Base-by-base conservation (phyloP, 2,113 vertebrate species). In the Camelus bactrianus region DNA sequence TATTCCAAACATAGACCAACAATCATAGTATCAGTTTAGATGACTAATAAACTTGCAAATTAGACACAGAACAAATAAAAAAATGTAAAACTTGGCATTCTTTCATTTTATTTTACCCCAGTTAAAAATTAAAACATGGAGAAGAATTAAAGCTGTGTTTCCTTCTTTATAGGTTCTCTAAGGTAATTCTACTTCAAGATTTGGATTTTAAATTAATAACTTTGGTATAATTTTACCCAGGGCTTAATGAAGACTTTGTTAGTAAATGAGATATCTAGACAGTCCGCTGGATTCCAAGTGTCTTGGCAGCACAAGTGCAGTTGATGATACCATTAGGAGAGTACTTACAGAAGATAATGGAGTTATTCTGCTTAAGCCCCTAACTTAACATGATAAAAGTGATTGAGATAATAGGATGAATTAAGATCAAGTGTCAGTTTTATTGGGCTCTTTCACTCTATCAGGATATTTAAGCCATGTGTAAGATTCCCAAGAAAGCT, bases 361-460 rank as follows among this genome's bases (percentile, higher is more conserved):
- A 93, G 20, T 76, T 89, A 80, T 84, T 96, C 92, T 80, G 35
- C 46, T 65, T 96, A 97, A 93, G 76, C 30, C 32, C 42, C 64
- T 92, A 86, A 93, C 32, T 92, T 86, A 90, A 87, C 32, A 93
- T 50, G 26, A 96, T 30, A 88, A 95, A 91, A 91, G 50, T 87
- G 65, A 54, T 0, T 92, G 69, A 95, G 56, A 60, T 72, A 95
- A 84, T 26, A 86, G 50, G 76, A 90, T 80, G 48, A 95, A 91
- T 96, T 91, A 94, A 91, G 62, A 96, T 89, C 79, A 89, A 92
- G 16, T 42, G 65, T 64, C 86, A 93, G 26, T 83, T 95, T 96
- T 81, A 91, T 77, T 76, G 48, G 24, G 32, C 14, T 89, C 11
- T 94, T 93, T 92, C 65, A 64, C 26, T 92, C 76, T 89, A 48